These are phyloP conservation scores for Microtus oregoni DNA, from an alignment of 2,113 vertebrate species.

Conservation along the genomic window DNA sequence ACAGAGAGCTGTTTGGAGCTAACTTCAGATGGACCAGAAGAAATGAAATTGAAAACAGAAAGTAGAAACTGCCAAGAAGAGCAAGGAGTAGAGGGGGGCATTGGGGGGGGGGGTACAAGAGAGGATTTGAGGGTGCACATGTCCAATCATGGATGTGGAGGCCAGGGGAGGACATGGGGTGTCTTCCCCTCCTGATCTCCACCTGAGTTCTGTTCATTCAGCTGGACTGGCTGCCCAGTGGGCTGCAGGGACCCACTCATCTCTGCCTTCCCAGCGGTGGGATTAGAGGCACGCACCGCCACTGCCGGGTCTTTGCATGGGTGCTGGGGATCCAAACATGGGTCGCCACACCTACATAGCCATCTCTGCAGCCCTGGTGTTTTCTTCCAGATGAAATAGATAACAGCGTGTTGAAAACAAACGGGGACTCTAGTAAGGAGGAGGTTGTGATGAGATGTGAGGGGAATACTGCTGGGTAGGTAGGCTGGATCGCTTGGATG, in stretches of 20 bases:
- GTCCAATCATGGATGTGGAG: neutral
- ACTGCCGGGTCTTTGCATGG: neutral
- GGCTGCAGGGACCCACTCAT: neutral
- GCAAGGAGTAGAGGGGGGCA: too few relatives aligned
- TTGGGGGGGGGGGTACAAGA: too few relatives aligned
- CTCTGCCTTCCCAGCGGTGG: neutral
- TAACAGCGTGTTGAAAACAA: neutral
- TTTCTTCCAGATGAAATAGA: neutral
- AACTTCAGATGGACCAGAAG: neutral
- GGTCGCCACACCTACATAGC: neutral
- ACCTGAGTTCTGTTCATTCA: neutral
- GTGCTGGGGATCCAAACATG: neutral
- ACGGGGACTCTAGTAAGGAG: neutral
- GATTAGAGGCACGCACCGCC: too few relatives aligned
- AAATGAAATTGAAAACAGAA: too few relatives aligned
- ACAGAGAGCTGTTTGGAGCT: neutral
- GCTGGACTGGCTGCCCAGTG: neutral
- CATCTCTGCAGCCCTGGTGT: neutral
- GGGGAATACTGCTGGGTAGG: neutral
- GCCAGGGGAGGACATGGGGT: neutral
- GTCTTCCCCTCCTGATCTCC: neutral
- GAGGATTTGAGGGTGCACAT: too few relatives aligned
- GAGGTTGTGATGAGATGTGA: neutral
- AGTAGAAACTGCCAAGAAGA: neutral
- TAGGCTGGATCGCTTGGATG: neutral